A percentile compares a stretch with the other conserved stretches of the same genome.
These are phyloP conservation scores for Lithophane leautieri DNA, from an alignment of 2,888 invertebrate species.

Conservation along the genomic window DNA sequence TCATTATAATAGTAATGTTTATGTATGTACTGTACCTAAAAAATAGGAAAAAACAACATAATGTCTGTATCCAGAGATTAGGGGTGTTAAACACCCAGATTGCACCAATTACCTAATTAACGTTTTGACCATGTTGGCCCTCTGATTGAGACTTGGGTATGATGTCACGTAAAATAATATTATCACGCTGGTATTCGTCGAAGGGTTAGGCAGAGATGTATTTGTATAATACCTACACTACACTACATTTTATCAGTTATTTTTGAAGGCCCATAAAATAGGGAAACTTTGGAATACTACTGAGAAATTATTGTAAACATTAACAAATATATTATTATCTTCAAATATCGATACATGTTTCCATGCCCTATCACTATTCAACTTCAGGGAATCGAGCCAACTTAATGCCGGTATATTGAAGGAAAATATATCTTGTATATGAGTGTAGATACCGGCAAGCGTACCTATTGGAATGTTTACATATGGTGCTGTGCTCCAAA, in stretches of 20 bases:
- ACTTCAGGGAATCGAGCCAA: constrained; percentile 71
- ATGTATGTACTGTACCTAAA: no score
- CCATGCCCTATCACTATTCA: constrained; percentile 61
- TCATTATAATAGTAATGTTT: no score
- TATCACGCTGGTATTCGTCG: neutral
- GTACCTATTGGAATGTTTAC: constrained; percentile 30
- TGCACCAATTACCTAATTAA: no score
- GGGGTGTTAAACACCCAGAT: no score
- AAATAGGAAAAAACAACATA: neutral
- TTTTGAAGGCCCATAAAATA: neutral
- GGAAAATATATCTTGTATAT: constrained; percentile 74
- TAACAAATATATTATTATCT: neutral
- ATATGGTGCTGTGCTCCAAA: neutral
- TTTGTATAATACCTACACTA: neutral
- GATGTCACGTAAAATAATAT: neutral
- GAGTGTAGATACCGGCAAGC: constrained; percentile 30
- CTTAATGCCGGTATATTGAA: constrained; percentile 78
- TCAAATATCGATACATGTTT: constrained; percentile 40
- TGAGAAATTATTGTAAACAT: neutral
- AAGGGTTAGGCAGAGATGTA: no score
- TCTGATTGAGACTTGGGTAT: neutral
- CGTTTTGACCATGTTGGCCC: no score
- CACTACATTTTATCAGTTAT: neutral
- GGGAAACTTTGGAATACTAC: neutral
- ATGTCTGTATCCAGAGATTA: neutral